These are phyloP conservation scores for Sebastes oblongus DNA, from an alignment of 2,797 vertebrate genomes.

Conservation along the genomic window DNA sequence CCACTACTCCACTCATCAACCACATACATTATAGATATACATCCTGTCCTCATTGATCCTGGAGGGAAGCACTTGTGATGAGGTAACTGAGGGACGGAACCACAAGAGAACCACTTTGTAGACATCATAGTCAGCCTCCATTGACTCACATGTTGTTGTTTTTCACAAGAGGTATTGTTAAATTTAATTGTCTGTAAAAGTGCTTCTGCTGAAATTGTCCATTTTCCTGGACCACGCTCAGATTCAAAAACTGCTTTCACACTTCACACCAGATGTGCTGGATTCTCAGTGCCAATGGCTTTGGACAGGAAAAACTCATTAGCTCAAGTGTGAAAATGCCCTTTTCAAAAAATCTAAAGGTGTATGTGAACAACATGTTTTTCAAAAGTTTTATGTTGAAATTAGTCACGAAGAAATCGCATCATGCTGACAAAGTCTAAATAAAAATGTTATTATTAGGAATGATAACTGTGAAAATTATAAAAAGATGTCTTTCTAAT, in stretches of 20 bases:
- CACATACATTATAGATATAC: slow-evolving; percentile 58
- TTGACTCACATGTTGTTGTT: background rate
- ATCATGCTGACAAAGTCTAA: background rate
- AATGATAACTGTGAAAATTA: background rate
- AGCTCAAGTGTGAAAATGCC: slow-evolving; percentile 5
- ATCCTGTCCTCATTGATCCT: slow-evolving; percentile 41
- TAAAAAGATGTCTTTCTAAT: background rate
- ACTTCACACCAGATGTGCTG: slow-evolving; percentile 54
- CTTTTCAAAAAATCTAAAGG: background rate
- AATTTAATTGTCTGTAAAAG: slow-evolving; percentile 4
- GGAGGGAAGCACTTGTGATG: slow-evolving; percentile 27
- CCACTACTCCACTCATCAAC: slow-evolving; percentile 28
- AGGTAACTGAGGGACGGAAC: background rate
- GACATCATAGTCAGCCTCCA: background rate
- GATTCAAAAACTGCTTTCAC: slow-evolving; percentile 43
- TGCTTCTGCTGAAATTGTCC: slow-evolving; percentile 28
- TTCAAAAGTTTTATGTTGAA: background rate
- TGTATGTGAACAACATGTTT: background rate
- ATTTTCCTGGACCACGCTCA: slow-evolving; percentile 31
- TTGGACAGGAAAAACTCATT: background rate
- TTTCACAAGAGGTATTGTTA: background rate
- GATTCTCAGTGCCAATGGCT: slow-evolving; percentile 3
- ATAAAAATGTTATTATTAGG: background rate
- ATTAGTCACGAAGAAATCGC: background rate
- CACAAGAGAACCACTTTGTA: background rate